These are phyloP conservation scores for Hoplias malabaricus DNA, from an alignment of 2,113 vertebrate genomes.

Conservation along the genomic window DNA sequence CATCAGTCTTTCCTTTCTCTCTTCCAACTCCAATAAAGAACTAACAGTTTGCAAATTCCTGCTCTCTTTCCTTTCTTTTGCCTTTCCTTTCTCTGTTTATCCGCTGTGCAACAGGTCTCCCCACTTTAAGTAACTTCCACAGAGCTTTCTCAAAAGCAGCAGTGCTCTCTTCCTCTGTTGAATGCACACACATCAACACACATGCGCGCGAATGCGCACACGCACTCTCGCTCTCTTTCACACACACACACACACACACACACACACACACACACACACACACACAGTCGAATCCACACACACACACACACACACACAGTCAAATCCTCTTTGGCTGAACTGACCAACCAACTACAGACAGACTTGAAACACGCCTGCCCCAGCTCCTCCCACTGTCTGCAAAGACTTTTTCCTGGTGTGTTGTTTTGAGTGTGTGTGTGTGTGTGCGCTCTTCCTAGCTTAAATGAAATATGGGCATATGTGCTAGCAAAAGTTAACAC, in stretches of 20 bases:
- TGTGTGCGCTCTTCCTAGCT: neutral
- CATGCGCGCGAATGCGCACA: no score
- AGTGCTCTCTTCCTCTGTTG: constrained; percentile 55
- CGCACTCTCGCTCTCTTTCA: no score
- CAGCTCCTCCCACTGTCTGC: constrained; percentile 5
- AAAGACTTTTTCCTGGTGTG: constrained; percentile 38
- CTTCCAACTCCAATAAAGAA: neutral
- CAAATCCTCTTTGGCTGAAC: neutral
- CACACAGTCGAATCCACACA: neutral
- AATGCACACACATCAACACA: constrained; percentile 4
- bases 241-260: neutral
- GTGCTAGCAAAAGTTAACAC: neutral
- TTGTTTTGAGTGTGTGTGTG: neutral
- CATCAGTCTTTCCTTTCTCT: neutral
- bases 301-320: neutral
- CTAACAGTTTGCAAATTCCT: constrained; percentile 55
- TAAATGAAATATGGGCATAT: neutral
- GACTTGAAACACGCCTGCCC: neutral
- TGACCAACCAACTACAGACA: neutral
- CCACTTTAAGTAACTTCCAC: neutral
- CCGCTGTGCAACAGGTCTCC: neutral
- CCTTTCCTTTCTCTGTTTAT: constrained; percentile 15
- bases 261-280: constrained; percentile 4
- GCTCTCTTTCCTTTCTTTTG: constrained; percentile 22
- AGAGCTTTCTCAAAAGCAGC: constrained; percentile 9